These are phyloP conservation scores for Onchidella celtica DNA, from an alignment of 2,888 invertebrate genomes.

Conservation along the genomic window DNA sequence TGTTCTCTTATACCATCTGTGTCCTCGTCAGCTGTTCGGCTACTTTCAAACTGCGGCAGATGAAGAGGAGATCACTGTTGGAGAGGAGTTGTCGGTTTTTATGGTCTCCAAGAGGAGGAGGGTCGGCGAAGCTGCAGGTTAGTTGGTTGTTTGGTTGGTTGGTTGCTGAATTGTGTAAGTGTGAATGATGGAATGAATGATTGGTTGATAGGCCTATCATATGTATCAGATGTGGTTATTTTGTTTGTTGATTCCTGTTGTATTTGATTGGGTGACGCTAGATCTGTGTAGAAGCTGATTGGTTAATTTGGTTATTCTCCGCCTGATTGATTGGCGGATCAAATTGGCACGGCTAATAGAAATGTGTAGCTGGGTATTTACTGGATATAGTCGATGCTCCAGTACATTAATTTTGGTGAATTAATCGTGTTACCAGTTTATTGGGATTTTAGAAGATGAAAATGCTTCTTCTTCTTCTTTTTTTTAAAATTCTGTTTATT, in stretches of 20 bases:
- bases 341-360: too few relatives aligned
- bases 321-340: neutral
- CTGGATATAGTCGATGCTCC: too few relatives aligned
- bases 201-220: neutral
- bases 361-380: too few relatives aligned
- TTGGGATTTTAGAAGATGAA: too few relatives aligned
- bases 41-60: slow-evolving; percentile 74
- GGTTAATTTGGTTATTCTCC: neutral
- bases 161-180: neutral
- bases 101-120: slow-evolving; percentile 72
- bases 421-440: too few relatives aligned
- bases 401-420: too few relatives aligned
- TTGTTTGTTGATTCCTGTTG: neutral
- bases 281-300: neutral
- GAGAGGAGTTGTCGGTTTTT: slow-evolving; percentile 77
- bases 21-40: slow-evolving; percentile 77
- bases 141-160: neutral
- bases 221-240: neutral
- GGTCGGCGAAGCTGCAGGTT: slow-evolving; percentile 78
- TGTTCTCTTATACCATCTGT: too few relatives aligned
- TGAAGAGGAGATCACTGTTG: slow-evolving; percentile 72
- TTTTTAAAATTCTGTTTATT: too few relatives aligned
- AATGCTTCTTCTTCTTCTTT: too few relatives aligned
- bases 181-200: neutral
- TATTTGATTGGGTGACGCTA: neutral